Conservation (phyloP, 2,888 invertebrate genomes). For the Rosalia funebris region DNA sequence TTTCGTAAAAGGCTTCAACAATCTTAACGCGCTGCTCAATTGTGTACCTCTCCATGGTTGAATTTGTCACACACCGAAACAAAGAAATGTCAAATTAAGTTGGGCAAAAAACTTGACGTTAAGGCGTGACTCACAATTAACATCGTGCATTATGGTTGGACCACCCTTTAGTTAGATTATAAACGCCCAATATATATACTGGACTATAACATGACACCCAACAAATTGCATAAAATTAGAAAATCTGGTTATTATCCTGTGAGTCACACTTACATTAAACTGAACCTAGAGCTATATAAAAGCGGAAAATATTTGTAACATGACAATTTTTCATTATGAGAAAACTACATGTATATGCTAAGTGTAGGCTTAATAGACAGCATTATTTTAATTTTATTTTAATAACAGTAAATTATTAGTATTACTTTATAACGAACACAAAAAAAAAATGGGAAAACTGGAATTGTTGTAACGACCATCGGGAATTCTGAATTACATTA, state of each 20-base stretch:
- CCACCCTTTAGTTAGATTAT: no score
- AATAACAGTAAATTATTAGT: conserved; percentile 5
- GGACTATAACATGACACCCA: not conserved
- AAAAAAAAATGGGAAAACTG: not conserved
- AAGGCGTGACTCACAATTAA: no score
- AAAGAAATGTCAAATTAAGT: no score
- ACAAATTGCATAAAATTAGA: not conserved
- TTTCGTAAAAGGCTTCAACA: no score
- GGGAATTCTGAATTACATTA: not conserved
- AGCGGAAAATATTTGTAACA: not conserved
- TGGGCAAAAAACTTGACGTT: no score
- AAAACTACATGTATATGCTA: not conserved
- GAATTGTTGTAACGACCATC: not conserved
- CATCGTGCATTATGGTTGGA: no score
- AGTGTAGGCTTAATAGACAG: not conserved
- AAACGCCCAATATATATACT: not conserved
- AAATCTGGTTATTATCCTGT: not conserved
- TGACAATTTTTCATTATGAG: not conserved
- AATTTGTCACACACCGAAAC: no score
- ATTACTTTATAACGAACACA: not conserved
- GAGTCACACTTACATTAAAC: not conserved
- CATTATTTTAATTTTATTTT: conserved; percentile 2
- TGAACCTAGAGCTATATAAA: not conserved
- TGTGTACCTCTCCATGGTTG: no score
- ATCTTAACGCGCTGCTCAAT: no score